Evolutionary conservation across 2,113 vertebrate species (phyloP), one percentile per base, ranked within the genome.

Genomic region (Halcyon senegalensis): DNA sequence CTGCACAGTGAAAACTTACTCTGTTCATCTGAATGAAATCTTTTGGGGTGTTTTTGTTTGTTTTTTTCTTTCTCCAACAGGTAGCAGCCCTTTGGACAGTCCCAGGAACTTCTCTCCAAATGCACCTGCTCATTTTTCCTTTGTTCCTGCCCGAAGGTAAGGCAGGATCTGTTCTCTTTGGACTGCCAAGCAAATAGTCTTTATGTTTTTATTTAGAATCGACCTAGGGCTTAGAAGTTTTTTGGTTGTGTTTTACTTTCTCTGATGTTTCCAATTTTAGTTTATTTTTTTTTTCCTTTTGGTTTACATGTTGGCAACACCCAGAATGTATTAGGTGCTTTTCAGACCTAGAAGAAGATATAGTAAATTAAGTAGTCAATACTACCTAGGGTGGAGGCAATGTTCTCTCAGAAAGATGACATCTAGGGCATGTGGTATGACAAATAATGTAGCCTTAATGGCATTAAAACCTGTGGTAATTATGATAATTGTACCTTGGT

Each of bases 91-190:
- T 14, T 95, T 99, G 98, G 99, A 99, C 96, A 99, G 99, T 91
- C 99, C 99, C 79, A 98, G 99, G 55, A 99, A 99, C 98, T 99
- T 99, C 97, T 99, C 99, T 95, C 99, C 99, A 50, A 99, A 98
- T 98, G 98, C 99, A n/a, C 99, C 99, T 46, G 99, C 98, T 89
- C 99, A 99, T 95, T 99, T 99, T 98, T 99, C 99, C 97, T 99
- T 99, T 92, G 98, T 99, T 93, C 99, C 99, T 89, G 98, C 99
- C 27, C 98, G 99, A 95, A 99, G 99, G 99, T 99, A 98, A 99
- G 99, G 82, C 60, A 76, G 37, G 31, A 72, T 55, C 28, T 91
- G 0, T 84, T 83, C 13, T 53, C 17, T 93, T 55, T 84, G 63
- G 30, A 41, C 35, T 66, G 39, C 33, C 60, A 75, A 48, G 10